Conservation (phyloP, 2,797 vertebrate species). For the Schizopygopsis malacanthus region DNA sequence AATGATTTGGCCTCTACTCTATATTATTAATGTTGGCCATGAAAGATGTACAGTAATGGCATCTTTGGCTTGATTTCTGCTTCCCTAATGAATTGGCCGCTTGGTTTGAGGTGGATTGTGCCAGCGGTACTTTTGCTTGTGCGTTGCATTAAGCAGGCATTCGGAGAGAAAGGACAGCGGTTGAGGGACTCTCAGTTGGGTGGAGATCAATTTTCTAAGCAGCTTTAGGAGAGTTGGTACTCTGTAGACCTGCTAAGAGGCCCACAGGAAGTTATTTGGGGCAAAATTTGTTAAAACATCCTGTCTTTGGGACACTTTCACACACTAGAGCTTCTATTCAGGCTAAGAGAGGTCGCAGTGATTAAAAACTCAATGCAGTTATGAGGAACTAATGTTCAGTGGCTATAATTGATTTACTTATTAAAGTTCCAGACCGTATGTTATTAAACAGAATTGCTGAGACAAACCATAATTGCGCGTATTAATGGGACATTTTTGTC, state of each 20-base stretch:
- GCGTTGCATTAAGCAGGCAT: conserved; percentile 68
- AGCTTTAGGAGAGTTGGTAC: conserved; percentile 62
- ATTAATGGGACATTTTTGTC: conserved; percentile 42
- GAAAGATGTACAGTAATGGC: conserved; percentile 21
- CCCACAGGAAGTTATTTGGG: conserved; percentile 68
- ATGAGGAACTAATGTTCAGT: conserved; percentile 24
- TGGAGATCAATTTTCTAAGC: conserved; percentile 63
- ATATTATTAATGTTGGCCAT: conserved; percentile 10
- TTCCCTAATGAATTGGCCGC: background rate
- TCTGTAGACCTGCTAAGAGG: conserved; percentile 50
- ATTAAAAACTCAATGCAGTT: conserved; percentile 14
- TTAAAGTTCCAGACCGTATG: conserved; percentile 8
- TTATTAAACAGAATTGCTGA: background rate
- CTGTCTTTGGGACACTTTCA: conserved; percentile 61
- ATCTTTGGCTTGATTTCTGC: conserved; percentile 22
- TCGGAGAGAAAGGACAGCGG: conserved; percentile 11
- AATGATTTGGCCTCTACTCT: conserved; percentile 18
- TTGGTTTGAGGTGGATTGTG: conserved; percentile 6
- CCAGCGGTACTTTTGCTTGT: conserved; percentile 50
- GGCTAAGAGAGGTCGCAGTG: conserved; percentile 48
- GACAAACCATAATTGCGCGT: conserved; percentile 25
- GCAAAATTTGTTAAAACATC: conserved; percentile 66
- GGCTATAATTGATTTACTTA: conserved; percentile 36
- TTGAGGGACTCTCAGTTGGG: conserved; percentile 30
- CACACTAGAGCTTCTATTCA: conserved; percentile 57